Percentiles rank a stretch among this genome's conserved stretches.
phyloP scores from a whole-genome alignment of 2,797 vertebrate species.

The Halcyon smyrnensis region DNA sequence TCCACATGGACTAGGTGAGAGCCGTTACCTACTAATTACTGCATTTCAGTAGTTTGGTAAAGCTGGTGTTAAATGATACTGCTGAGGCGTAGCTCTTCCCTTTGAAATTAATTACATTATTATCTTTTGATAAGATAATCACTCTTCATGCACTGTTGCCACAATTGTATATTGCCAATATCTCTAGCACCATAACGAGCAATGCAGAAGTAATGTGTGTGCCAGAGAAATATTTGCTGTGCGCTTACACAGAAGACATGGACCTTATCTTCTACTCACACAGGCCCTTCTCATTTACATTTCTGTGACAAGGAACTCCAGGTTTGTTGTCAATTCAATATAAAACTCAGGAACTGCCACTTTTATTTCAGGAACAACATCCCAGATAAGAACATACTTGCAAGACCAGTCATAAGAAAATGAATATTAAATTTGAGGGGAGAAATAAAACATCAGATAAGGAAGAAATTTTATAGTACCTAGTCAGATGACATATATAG shows the following conservation, averaged over 20 bases:
- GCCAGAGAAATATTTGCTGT: constrained; percentile 8
- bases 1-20: neutral
- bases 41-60: neutral
- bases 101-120: neutral
- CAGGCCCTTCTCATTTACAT: neutral
- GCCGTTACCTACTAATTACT: neutral
- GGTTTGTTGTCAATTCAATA: neutral
- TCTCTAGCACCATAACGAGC: neutral
- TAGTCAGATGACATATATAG: neutral
- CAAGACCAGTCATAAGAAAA: neutral
- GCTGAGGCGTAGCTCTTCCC: neutral
- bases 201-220: neutral
- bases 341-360: neutral
- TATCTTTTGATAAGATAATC: neutral
- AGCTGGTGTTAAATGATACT: neutral
- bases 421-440: neutral
- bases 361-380: neutral
- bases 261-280: constrained; percentile 27
- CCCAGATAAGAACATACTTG: neutral
- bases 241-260: neutral
- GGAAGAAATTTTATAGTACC: neutral
- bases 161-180: neutral
- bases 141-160: neutral
- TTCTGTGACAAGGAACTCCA: neutral
- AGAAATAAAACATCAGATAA: neutral